Evolutionary conservation across 2,888 invertebrate species (phyloP).

Genomic region (Lampropteryx suffumata): DNA sequence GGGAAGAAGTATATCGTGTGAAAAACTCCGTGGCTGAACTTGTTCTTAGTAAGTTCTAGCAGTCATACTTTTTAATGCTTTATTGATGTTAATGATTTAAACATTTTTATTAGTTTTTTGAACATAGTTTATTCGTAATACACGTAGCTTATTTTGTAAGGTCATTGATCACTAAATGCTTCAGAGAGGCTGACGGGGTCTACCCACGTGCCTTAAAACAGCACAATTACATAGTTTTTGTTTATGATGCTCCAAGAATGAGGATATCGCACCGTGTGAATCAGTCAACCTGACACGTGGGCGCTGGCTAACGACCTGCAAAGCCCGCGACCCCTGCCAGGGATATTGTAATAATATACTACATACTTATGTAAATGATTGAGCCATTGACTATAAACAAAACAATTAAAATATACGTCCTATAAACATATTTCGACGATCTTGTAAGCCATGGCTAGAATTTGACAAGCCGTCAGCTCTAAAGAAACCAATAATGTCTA

Average conservation of each 20-base stretch:
- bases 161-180: constrained; percentile 34
- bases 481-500: background rate
- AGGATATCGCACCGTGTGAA: constrained; percentile 50
- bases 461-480: background rate
- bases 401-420: background rate
- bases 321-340: constrained; percentile 11
- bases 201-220: constrained; percentile 41
- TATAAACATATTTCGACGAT: background rate
- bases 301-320: constrained; percentile 43
- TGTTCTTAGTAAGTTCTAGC: background rate
- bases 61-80: constrained; percentile 4
- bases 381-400: background rate
- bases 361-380: background rate
- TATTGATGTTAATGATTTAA: background rate
- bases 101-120: constrained; percentile 7
- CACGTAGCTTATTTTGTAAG: too few species aligned
- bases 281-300: constrained; percentile 44
- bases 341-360: too few species aligned
- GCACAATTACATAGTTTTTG: constrained; percentile 39
- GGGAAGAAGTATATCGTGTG: background rate
- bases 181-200: constrained; percentile 28
- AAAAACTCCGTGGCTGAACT: constrained; percentile 4
- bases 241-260: constrained; percentile 42
- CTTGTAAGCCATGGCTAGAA: constrained; percentile 8
- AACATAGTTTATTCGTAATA: too few species aligned